A percentile compares a stretch with the other conserved stretches of the same genome.
phyloP scores from a whole-genome alignment of 2,888 invertebrate species.

The Macropis europaea region DNA sequence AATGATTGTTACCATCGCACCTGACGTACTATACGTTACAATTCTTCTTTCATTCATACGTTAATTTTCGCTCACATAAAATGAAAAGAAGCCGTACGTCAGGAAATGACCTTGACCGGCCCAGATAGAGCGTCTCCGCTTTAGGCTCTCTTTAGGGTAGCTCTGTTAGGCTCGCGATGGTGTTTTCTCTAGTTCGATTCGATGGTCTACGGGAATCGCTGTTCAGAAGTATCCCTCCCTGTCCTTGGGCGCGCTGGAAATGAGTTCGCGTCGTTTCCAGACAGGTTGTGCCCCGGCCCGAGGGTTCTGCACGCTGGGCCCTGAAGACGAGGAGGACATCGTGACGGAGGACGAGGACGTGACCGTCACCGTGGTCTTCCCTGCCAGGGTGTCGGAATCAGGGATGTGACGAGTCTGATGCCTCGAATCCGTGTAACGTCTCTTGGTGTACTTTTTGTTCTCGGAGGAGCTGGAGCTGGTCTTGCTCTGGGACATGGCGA shows the following conservation, averaged over 20 bases:
- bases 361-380: conserved; percentile 62
- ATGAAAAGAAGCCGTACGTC: no score
- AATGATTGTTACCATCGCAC: no score
- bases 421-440: conserved; percentile 83
- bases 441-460: conserved; percentile 83
- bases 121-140: no score
- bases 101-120: no score
- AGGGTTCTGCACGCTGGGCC: conserved; percentile 59
- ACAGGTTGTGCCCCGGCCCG: conserved; percentile 79
- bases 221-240: conserved; percentile 71
- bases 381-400: conserved; percentile 80
- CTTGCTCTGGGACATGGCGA: conserved; percentile 63
- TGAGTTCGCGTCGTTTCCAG: conserved; percentile 90
- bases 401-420: conserved; percentile 83
- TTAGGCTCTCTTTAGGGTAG: no score
- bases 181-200: conserved; percentile 35
- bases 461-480: conserved; percentile 78
- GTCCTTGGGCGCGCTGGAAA: conserved; percentile 86
- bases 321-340: conserved; percentile 61
- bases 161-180: no score
- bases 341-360: conserved; percentile 64
- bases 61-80: no score
- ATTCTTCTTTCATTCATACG: no score
- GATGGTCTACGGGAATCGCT: conserved; percentile 11
- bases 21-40: no score